Conservation (phyloP, 2,888 invertebrate species). For the Protophormia terraenovae region DNA sequence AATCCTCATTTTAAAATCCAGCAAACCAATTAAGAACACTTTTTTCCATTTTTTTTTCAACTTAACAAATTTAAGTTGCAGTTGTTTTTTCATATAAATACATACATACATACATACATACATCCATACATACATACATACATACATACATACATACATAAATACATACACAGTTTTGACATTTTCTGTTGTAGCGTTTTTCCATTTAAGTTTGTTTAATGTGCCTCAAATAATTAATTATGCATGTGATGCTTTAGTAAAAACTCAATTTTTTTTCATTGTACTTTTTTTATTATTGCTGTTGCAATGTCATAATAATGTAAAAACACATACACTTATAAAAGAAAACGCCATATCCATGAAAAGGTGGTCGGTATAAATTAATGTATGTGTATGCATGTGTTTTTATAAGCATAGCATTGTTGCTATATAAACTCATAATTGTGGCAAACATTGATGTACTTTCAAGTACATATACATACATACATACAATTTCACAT, state of each 20-base stretch:
- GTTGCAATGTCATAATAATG: constrained; percentile 3
- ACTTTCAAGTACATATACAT: constrained; percentile 15
- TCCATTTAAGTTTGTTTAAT: constrained; percentile 45
- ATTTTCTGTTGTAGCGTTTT: not conserved
- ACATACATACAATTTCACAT: too few relatives aligned
- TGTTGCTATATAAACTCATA: constrained; percentile 43
- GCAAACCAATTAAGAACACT: constrained; percentile 14
- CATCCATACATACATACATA: too few relatives aligned
- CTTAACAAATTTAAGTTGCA: constrained; percentile 2
- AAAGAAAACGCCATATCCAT: not conserved
- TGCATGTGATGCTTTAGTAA: constrained; percentile 55
- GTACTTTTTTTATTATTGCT: constrained; percentile 6
- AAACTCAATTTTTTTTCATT: constrained; percentile 32
- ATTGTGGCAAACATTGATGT: constrained; percentile 52
- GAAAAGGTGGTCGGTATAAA: not conserved
- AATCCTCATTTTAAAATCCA: constrained; percentile 13
- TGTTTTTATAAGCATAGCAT: too few relatives aligned
- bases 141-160: too few relatives aligned
- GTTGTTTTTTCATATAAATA: too few relatives aligned
- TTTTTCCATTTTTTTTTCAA: not conserved
- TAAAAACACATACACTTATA: not conserved
- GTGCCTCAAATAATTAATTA: constrained; percentile 63
- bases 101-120: too few relatives aligned
- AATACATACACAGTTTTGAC: too few relatives aligned
- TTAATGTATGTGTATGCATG: not conserved